Conservation (phyloP, 2,113 vertebrate species). For the Tyrannus savana region DNA sequence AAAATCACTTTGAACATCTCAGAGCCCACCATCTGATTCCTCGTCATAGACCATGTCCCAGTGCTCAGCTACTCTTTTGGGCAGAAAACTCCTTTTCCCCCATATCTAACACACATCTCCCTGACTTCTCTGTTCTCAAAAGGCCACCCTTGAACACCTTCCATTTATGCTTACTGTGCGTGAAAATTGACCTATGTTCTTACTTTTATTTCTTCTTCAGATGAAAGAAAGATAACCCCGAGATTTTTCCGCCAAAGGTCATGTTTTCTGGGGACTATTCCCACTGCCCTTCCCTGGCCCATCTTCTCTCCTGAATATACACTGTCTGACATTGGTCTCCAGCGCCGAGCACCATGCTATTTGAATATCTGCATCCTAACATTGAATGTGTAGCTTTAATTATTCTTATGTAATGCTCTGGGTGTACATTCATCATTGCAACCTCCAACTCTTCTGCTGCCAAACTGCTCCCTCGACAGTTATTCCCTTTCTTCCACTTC, state of each 20-base stretch:
- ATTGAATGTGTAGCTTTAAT: neutral
- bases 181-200: neutral
- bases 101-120: neutral
- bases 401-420: neutral
- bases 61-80: rapidly evolving
- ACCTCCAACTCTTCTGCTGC: neutral
- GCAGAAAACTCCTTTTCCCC: neutral
- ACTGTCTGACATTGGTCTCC: neutral
- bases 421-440: neutral
- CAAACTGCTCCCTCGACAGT: neutral
- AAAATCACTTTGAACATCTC: neutral
- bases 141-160: neutral
- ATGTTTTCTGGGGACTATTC: neutral
- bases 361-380: neutral
- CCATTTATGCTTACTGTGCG: rapidly evolving
- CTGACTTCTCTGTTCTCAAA: neutral
- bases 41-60: neutral
- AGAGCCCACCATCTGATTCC: neutral
- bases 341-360: neutral
- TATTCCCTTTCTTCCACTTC: neutral
- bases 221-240: neutral
- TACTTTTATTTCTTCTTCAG: neutral
- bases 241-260: neutral
- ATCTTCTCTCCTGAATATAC: neutral
- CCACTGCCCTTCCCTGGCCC: neutral